Conservation (phyloP, 1,140 invertebrate genomes). For the Polyergus mexicanus region DNA sequence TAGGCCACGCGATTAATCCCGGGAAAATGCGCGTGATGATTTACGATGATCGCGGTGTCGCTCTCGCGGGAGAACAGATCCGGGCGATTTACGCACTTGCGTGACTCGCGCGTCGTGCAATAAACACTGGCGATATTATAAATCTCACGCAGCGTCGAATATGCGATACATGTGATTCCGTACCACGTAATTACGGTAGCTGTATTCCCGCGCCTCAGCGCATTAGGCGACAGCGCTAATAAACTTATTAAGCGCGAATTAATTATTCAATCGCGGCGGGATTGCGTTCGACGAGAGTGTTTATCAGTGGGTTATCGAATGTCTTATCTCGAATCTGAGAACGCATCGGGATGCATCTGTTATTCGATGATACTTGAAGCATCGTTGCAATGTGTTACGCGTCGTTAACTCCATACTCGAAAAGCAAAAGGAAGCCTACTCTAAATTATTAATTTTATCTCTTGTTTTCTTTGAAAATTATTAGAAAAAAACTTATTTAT, state of each 20-base stretch:
- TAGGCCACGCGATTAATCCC: slow-evolving; percentile 62
- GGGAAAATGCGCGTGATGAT: slow-evolving; percentile 49
- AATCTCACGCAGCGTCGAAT: slow-evolving; percentile 52
- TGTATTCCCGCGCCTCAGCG: slow-evolving; percentile 20
- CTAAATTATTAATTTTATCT: neutral
- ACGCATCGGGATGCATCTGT: neutral
- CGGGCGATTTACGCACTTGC: slow-evolving; percentile 46
- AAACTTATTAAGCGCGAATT: slow-evolving; percentile 52
- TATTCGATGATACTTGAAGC: neutral
- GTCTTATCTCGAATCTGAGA: slow-evolving; percentile 9
- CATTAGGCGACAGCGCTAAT: slow-evolving; percentile 33
- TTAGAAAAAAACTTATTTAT: neutral
- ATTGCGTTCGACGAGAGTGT: neutral
- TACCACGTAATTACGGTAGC: slow-evolving; percentile 47
- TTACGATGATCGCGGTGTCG: slow-evolving; percentile 41
- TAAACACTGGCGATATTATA: slow-evolving; percentile 42
- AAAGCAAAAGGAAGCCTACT: neutral
- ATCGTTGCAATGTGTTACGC: slow-evolving; percentile 7
- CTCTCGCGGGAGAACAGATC: slow-evolving; percentile 17
- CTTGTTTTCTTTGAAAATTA: neutral
- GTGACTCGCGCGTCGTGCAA: slow-evolving; percentile 30
- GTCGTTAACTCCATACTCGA: neutral
- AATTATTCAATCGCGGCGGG: slow-evolving; percentile 29
- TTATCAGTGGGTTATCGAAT: slow-evolving; percentile 2
- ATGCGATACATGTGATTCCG: slow-evolving; percentile 10